Conservation (phyloP, 2,113 vertebrate genomes). For the Equus quagga region DNA sequence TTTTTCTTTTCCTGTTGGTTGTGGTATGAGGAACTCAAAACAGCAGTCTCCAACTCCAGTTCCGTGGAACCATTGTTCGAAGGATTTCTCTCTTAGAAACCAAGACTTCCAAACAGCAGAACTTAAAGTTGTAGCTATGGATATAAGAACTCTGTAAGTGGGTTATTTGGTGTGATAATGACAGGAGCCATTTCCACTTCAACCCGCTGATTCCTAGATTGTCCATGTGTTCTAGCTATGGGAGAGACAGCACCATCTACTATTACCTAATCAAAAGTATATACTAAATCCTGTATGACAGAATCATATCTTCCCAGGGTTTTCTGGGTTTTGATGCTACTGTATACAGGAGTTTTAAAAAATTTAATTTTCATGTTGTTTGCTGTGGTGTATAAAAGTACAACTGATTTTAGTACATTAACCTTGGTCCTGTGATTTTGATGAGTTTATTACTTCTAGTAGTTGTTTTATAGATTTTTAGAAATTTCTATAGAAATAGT, state of each 20-base stretch:
- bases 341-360: background rate
- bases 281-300: background rate
- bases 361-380: background rate
- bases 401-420: background rate
- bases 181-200: background rate
- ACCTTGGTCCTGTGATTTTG: background rate
- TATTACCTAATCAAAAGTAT: background rate
- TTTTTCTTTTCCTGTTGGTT: background rate
- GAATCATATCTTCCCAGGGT: background rate
- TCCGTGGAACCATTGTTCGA: background rate
- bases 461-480: background rate
- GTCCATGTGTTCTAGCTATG: background rate
- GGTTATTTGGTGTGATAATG: background rate
- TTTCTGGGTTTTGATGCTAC: background rate
- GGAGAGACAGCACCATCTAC: background rate
- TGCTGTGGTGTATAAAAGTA: background rate
- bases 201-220: background rate
- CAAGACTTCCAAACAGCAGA: background rate
- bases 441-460: background rate
- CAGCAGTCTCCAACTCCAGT: background rate
- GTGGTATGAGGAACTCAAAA: background rate
- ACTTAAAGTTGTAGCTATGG: background rate
- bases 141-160: background rate
- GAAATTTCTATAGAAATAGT: background rate
- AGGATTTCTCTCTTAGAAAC: background rate